These are phyloP conservation scores for Laspeyria flexula DNA, from an alignment of 2,888 invertebrate species.

Conservation along the genomic window DNA sequence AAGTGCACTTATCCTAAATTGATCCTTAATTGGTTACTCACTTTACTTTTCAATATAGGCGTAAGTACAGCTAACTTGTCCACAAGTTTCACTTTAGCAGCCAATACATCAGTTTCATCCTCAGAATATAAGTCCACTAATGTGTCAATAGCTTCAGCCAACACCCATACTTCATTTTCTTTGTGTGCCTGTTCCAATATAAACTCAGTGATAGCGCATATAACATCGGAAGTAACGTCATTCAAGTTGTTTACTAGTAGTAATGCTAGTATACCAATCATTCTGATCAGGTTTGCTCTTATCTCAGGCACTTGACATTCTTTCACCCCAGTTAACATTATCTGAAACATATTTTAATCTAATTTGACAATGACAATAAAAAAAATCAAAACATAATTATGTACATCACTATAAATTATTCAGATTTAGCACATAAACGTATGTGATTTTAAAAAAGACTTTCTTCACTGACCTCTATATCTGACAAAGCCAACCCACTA, in stretches of 20 bases:
- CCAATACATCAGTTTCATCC: slow-evolving; percentile 89
- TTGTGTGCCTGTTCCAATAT: slow-evolving; percentile 87
- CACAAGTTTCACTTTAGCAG: slow-evolving; percentile 87
- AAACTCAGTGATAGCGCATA: slow-evolving; percentile 84
- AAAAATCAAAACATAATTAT: neutral
- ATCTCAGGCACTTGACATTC: slow-evolving; percentile 84
- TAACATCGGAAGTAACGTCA: slow-evolving; percentile 68
- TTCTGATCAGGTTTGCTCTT: slow-evolving; percentile 85
- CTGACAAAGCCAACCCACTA: slow-evolving; percentile 82
- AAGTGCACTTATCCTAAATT: too few relatives aligned
- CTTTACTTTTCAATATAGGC: slow-evolving; percentile 89
- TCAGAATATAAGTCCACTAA: slow-evolving; percentile 92
- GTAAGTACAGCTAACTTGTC: slow-evolving; percentile 86
- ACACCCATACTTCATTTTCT: slow-evolving; percentile 89
- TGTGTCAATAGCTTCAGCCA: slow-evolving; percentile 91
- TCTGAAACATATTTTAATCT: slow-evolving; percentile 49
- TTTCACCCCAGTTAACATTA: slow-evolving; percentile 83
- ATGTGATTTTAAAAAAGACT: too few relatives aligned
- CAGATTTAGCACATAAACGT: too few relatives aligned
- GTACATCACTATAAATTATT: too few relatives aligned
- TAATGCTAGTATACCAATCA: slow-evolving; percentile 85
- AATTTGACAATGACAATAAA: too few relatives aligned
- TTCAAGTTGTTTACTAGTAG: slow-evolving; percentile 74
- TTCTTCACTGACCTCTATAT: slow-evolving; percentile 80
- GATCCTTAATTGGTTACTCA: slow-evolving; percentile 47